Evolutionary conservation across 2,888 invertebrate genomes (phyloP), one percentile per base, ranked within the genome.

Genomic region (Notocelia uddmanniana): DNA sequence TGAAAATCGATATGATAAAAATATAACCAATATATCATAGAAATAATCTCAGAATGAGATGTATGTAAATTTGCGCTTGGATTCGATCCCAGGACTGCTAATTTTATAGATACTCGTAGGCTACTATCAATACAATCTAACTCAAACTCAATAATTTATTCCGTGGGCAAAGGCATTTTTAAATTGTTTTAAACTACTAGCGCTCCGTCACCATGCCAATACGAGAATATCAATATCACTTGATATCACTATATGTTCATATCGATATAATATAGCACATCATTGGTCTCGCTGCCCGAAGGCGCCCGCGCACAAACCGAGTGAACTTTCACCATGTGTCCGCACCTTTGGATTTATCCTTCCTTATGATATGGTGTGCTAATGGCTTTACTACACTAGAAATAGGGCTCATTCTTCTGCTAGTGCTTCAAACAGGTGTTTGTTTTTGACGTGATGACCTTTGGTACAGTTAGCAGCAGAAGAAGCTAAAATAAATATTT

Each of bases 281-380:
- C 74, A 57, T 70, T 73, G 83, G 84, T 85, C 87, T 85, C 81
- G 85, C 82, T 81, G 88, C 88, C 89, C 79, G 78, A 74, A 85
- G 88, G 86, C 85, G 79, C 74, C 73, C 66, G 79, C 77, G 82
- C 77, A 80, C 82, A 83, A 82, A 59, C 82, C 77, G 79, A 81
- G 77, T 83, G 81, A 86, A 90, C 91, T 91, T 90, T 91, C 91
- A 86, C 89, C 86, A 82, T 83, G 80, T 87, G 89, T 87, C 87
- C 78, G 80, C 85, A 79, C 76, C 76, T 78, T 68, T 60, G 80
- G 82, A 87, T 88, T 89, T 89, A 89, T 89, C 81, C 81, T 79
- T 78, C 75, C 75, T 77, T 75, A 74, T 74, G 78, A 79, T 76
- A 77, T 76, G 77, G 77, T 79, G 74, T 73, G 78, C 76, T 18